Evolutionary conservation across 2,113 vertebrate genomes (phyloP).

Genomic region (Sphaerodactylus townsendi): DNA sequence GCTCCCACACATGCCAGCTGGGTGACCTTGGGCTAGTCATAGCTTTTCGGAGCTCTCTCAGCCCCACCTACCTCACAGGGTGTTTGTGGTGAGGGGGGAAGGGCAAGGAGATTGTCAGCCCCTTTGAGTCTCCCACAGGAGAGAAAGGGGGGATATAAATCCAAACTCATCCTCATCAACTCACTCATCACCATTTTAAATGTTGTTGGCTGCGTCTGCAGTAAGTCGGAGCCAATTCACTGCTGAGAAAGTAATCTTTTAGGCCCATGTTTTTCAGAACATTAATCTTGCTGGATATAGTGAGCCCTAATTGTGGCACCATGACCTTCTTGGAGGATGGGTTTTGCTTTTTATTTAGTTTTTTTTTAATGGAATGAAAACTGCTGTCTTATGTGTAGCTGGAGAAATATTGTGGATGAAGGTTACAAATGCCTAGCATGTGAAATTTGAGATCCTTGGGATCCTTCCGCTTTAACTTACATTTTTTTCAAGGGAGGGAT

Average conservation of each 20-base stretch:
- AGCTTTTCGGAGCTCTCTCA: no score
- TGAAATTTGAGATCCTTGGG: not conserved
- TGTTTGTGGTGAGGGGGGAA: no score
- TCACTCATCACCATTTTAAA: not conserved
- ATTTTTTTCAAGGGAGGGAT: not conserved
- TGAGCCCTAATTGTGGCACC: not conserved
- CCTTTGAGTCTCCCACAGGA: no score
- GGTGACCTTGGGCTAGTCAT: no score
- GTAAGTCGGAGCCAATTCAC: not conserved
- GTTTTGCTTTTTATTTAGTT: not conserved
- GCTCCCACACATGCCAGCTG: no score
- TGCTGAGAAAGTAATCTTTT: not conserved
- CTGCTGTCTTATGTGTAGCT: not conserved
- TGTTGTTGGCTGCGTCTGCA: not conserved
- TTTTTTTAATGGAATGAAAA: not conserved
- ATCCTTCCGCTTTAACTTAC: not conserved
- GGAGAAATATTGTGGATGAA: not conserved
- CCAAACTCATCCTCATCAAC: no score
- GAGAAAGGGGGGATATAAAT: no score
- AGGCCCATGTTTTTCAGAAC: not conserved
- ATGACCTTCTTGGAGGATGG: not conserved
- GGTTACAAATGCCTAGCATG: not conserved
- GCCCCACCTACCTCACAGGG: no score
- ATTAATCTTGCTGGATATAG: not conserved
- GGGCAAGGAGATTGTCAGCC: no score